phyloP scores from a whole-genome alignment of 1,140 invertebrate species.

The Tetramorium simillimum region DNA sequence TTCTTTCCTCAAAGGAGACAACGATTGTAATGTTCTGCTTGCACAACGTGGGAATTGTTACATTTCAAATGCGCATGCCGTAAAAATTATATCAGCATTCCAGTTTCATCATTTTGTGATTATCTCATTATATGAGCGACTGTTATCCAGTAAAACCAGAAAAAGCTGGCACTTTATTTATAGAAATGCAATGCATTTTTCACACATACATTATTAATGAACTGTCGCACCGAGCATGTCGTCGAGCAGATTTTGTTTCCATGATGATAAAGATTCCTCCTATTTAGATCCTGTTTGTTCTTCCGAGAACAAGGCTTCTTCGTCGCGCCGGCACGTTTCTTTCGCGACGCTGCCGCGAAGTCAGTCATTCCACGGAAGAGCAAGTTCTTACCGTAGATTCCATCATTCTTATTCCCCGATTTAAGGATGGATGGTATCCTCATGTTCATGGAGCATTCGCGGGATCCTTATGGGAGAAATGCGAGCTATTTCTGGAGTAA shows the following conservation, averaged over 20 bases:
- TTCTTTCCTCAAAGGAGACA: background rate
- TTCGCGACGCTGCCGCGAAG: constrained; percentile 15
- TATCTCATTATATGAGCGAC: constrained; percentile 9
- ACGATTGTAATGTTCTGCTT: background rate
- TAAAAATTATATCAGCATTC: constrained; percentile 13
- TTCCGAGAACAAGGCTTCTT: constrained; percentile 39
- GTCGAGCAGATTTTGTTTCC: constrained; percentile 32
- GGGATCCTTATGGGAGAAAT: constrained; percentile 53
- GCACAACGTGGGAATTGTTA: constrained; percentile 27
- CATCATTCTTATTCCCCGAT: constrained; percentile 56
- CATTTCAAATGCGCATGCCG: constrained; percentile 4
- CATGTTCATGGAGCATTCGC: constrained; percentile 73
- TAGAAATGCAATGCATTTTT: constrained; percentile 38
- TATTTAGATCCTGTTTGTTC: constrained; percentile 60
- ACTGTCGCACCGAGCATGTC: constrained; percentile 22
- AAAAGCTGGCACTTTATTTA: constrained; percentile 18
- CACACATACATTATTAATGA: constrained; percentile 67
- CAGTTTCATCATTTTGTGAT: constrained; percentile 1
- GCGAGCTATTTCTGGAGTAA: constrained; percentile 66
- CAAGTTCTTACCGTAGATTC: constrained; percentile 55
- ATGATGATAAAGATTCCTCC: constrained; percentile 6
- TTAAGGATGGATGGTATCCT: constrained; percentile 17
- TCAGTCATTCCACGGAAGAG: constrained; percentile 59
- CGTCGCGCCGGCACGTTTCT: constrained; percentile 44
- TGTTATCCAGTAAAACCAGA: background rate